A percentile compares a stretch with the other conserved stretches of the same genome.
Evolutionary conservation across 2,113 vertebrate genomes (phyloP).

Genomic region (Pelecanus crispus): DNA sequence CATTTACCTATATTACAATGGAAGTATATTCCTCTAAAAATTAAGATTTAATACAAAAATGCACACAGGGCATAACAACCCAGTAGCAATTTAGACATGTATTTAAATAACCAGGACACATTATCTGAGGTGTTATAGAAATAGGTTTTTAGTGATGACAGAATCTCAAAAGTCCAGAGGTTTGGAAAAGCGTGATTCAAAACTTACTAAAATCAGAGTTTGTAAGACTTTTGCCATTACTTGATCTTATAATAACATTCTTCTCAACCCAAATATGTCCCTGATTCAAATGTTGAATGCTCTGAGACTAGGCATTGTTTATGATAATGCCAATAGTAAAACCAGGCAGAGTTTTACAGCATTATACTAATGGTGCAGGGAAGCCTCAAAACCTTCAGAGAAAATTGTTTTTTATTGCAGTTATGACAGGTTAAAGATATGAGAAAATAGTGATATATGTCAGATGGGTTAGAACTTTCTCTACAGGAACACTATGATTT

Average conservation of each 20-base stretch:
- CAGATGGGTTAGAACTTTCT: not conserved
- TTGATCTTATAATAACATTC: not conserved
- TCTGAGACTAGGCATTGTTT: not conserved
- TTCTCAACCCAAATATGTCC: not conserved
- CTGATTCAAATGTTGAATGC: not conserved
- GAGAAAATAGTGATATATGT: not conserved
- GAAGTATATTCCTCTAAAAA: not conserved
- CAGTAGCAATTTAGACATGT: not conserved
- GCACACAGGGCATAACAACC: accelerated
- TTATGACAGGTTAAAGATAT: constrained; percentile 18
- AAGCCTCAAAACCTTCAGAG: not conserved
- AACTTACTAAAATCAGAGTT: not conserved
- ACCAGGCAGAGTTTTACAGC: not conserved
- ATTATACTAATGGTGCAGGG: not conserved
- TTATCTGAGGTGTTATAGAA: not conserved
- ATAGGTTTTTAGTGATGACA: not conserved
- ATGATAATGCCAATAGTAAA: not conserved
- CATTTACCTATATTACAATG: not conserved
- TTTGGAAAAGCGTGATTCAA: not conserved
- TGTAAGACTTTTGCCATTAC: not conserved
- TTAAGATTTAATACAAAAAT: not conserved
- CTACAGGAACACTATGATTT: not conserved
- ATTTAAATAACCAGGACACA: not conserved
- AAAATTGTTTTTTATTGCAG: not conserved
- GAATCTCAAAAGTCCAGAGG: not conserved